These are phyloP conservation scores for Myiothlypis coronata DNA, from an alignment of 2,797 vertebrate species.

Conservation along the genomic window DNA sequence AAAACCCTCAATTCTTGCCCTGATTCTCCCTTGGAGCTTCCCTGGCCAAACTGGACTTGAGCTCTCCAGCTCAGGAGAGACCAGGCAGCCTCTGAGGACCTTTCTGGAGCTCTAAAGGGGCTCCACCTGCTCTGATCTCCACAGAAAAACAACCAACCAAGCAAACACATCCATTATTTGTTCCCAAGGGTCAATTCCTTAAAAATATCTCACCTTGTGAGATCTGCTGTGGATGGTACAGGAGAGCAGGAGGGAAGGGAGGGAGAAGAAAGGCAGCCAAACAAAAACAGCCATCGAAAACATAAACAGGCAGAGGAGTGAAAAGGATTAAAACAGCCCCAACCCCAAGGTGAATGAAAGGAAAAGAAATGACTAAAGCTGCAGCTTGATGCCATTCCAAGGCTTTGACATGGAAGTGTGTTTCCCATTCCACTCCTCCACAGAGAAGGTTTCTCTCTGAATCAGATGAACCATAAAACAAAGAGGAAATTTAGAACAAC, in stretches of 20 bases:
- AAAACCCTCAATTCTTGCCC: background rate
- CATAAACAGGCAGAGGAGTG: background rate
- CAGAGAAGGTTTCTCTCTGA: constrained; percentile 32
- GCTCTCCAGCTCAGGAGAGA: background rate
- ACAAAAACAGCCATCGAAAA: background rate
- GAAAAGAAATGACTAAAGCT: constrained; percentile 13
- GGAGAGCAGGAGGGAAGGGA: background rate
- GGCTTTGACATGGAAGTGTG: background rate
- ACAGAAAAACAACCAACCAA: background rate
- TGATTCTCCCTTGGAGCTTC: background rate
- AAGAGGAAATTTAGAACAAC: constrained; percentile 72
- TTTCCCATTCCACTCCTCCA: constrained; percentile 52
- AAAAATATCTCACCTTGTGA: background rate
- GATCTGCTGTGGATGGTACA: background rate
- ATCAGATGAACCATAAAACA: constrained; percentile 82
- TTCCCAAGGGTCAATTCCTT: background rate
- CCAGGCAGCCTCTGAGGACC: background rate
- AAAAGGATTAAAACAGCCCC: background rate
- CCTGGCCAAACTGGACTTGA: background rate
- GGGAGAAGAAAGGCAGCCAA: background rate
- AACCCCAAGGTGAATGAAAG: background rate
- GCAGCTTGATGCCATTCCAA: background rate
- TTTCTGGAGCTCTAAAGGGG: background rate
- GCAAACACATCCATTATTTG: background rate
- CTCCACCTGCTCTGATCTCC: background rate